A percentile compares a stretch with the other conserved stretches of the same genome.
These are phyloP conservation scores for Gandaritis pyraliata DNA, from an alignment of 2,888 invertebrate genomes.

Conservation along the genomic window DNA sequence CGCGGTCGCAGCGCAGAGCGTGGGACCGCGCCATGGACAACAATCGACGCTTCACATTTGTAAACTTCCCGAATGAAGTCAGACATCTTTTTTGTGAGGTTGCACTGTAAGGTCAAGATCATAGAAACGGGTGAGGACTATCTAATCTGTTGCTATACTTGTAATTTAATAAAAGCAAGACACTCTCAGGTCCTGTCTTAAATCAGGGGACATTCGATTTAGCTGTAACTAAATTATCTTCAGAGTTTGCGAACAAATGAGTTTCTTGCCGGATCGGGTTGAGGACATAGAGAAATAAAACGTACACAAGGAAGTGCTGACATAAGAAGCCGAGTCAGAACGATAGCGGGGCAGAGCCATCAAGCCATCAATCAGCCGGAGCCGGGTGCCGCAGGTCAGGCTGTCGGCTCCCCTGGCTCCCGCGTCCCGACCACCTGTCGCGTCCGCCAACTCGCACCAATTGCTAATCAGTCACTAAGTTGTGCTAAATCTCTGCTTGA, in stretches of 20 bases:
- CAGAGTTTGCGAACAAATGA: conserved; percentile 23
- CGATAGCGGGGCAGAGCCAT: conserved; percentile 52
- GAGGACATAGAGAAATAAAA: conserved; percentile 35
- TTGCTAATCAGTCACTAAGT: conserved; percentile 83
- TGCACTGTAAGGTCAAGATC: neutral
- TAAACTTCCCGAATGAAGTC: conserved; percentile 1
- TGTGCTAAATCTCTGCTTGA: conserved; percentile 78
- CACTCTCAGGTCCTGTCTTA: neutral
- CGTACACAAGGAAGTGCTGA: conserved; percentile 50
- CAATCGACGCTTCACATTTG: conserved; percentile 68
- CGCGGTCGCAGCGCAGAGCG: conserved; percentile 69
- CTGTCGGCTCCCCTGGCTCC: conserved; percentile 56
- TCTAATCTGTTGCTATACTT: neutral
- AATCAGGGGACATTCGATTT: conserved; percentile 4
- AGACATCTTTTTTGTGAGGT: conserved; percentile 8
- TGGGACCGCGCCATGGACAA: conserved; percentile 68
- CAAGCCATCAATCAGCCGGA: conserved; percentile 69
- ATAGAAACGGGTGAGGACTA: neutral
- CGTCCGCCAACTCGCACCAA: conserved; percentile 72
- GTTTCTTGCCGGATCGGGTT: conserved; percentile 23
- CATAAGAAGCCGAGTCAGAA: conserved; percentile 60
- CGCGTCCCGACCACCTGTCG: conserved; percentile 78
- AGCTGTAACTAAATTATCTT: conserved; percentile 14
- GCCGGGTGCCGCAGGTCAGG: conserved; percentile 69
- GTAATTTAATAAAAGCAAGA: neutral